Percentiles rank a stretch among this genome's conserved stretches.
Conservation (phyloP, 1,140 invertebrate species). For the Drosophila truncata region DNA sequence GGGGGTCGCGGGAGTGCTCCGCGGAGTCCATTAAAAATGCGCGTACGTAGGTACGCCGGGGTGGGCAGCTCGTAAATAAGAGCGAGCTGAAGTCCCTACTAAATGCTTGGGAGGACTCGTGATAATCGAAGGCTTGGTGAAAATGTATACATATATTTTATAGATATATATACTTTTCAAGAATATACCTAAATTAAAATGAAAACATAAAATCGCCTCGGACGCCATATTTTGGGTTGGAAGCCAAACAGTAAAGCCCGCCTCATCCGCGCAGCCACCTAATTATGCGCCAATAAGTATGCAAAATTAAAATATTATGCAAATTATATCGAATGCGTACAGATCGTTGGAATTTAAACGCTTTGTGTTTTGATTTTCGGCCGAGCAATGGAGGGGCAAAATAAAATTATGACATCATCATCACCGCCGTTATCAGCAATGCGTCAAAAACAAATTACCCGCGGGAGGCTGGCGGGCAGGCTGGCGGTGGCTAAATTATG, state of each 20-base stretch:
- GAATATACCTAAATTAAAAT: neutral
- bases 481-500: constrained; percentile 30
- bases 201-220: constrained; percentile 1
- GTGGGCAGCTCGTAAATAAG: constrained; percentile 43
- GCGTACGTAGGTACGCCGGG: constrained; percentile 47
- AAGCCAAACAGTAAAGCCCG: constrained; percentile 45
- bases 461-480: constrained; percentile 9
- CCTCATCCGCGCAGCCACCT: constrained; percentile 36
- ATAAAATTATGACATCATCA: constrained; percentile 76
- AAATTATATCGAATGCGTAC: constrained; percentile 57
- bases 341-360: constrained; percentile 60
- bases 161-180: too few relatives aligned
- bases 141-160: too few relatives aligned
- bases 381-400: constrained; percentile 14
- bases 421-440: constrained; percentile 39
- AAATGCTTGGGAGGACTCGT: neutral
- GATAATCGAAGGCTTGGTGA: too few relatives aligned
- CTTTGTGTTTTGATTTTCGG: constrained; percentile 72
- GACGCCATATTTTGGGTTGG: neutral
- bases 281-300: constrained; percentile 75
- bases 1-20: constrained; percentile 11
- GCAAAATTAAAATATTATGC: constrained; percentile 78
- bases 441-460: constrained; percentile 76
- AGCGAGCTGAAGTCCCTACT: neutral
- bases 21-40: constrained; percentile 72